Base-by-base conservation (phyloP, 2,888 invertebrate species). In the Nomada flava region DNA sequence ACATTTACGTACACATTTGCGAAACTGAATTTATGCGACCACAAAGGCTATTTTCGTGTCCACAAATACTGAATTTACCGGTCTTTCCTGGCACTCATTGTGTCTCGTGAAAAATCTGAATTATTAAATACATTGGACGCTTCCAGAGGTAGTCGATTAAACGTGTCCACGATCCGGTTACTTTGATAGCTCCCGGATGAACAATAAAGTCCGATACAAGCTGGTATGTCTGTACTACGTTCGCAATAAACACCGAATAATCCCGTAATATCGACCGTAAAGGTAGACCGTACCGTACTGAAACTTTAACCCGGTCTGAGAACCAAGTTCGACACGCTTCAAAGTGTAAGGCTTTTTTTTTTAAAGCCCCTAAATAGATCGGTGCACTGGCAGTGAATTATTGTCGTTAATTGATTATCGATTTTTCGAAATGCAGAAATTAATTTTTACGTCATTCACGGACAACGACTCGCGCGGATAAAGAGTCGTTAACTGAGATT, bases 161-260 rank as follows among this genome's bases (percentile, higher is more conserved):
- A 59, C 57, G 29, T 57, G 26, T 20, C 50, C 44, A 26, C 67
- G 68, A 69, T 67, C 47, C 50, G 26, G 82, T 52, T 77, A 53
- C 68, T 74, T 70, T 78, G 80, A 84, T 73, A 73, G 73, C 60
- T 63, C 73, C 72, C 74, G 52, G 53, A 73, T 70, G 76, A 53
- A 60, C 67, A 68, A 77, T 82, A 82, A 73, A 50, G 77, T 71
- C 70, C 59, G 63, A 42, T 47, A 42, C 60, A 23, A 69, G 57
- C 47, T 44, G 2, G 55, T 53, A 71, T 65, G 74, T 76, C 62
- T 74, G 53, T 60, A 44, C 53, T 62, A 55, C 42, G 52, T 42
- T 47, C 13, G 52, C 53, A 78, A 71, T 86, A 79, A 75, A 84
- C 74, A 59, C 71, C 63, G 18, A 18, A 42, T 81, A 79, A 75